Conservation (phyloP, 2,888 invertebrate species). For the Pharmacophagus antenor region DNA sequence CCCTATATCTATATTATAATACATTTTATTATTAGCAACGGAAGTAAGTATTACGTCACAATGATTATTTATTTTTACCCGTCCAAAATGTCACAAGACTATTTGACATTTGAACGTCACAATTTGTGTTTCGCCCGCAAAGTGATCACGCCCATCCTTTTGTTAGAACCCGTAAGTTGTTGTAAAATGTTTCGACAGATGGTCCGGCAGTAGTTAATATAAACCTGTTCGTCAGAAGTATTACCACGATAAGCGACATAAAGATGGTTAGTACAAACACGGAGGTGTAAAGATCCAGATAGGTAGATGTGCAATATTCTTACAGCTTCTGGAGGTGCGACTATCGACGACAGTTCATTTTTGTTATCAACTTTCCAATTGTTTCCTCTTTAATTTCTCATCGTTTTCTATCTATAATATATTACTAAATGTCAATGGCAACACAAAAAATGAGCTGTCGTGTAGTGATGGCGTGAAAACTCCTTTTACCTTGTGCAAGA, state of each 20-base stretch:
- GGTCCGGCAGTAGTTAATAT: slow-evolving; percentile 98
- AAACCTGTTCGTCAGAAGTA: slow-evolving; percentile 98
- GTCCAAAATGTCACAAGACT: neutral
- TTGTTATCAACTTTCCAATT: too few species aligned
- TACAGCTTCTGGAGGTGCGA: slow-evolving; percentile 27
- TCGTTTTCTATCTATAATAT: neutral
- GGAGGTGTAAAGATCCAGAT: slow-evolving; percentile 31
- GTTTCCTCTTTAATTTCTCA: too few species aligned
- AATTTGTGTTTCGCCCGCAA: slow-evolving; percentile 9
- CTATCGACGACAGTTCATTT: slow-evolving; percentile 27
- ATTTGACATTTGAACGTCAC: neutral
- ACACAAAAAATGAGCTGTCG: slow-evolving; percentile 21
- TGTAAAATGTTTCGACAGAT: slow-evolving; percentile 82
- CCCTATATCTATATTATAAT: neutral
- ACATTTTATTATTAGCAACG: neutral
- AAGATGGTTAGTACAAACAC: slow-evolving; percentile 94
- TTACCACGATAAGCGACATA: slow-evolving; percentile 99
- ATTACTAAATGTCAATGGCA: slow-evolving; percentile 2
- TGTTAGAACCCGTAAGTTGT: slow-evolving; percentile 33
- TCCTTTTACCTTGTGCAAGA: slow-evolving; percentile 31
- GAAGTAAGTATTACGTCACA: neutral
- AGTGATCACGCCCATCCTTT: neutral
- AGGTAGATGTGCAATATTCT: slow-evolving; percentile 28
- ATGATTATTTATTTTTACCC: neutral
- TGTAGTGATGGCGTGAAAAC: slow-evolving; percentile 26